Percentiles rank a stretch among this genome's conserved stretches.
Conservation (phyloP, 2,113 vertebrate genomes). For the Buteo buteo region DNA sequence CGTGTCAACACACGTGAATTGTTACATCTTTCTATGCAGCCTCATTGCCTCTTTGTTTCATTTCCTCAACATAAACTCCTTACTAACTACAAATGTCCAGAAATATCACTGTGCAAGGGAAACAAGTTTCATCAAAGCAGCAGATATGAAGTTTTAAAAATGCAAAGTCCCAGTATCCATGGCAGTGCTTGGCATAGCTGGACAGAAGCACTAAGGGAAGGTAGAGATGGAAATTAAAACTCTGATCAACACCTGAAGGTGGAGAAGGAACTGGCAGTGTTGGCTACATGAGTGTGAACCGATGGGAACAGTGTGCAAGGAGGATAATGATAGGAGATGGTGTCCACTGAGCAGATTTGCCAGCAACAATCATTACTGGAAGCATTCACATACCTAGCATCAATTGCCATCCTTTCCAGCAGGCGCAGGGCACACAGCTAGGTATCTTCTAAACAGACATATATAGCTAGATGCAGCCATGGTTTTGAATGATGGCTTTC, state of each 20-base stretch:
- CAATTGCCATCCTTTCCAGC: neutral
- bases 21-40: neutral
- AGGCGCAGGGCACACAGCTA: neutral
- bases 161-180: neutral
- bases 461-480: neutral
- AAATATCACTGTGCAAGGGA: neutral
- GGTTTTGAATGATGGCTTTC: neutral
- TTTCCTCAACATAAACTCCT: neutral
- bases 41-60: neutral
- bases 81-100: neutral
- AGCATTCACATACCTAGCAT: neutral
- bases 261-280: neutral
- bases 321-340: neutral
- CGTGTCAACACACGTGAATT: neutral
- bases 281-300: neutral
- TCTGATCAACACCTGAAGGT: neutral
- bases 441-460: neutral
- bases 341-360: neutral
- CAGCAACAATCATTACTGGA: neutral
- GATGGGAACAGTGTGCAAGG: neutral
- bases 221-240: neutral
- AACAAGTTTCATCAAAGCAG: neutral
- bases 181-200: neutral
- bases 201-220: neutral
- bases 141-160: neutral